Evolutionary conservation across 2,888 invertebrate genomes (phyloP), one percentile per base, ranked within the genome.

Genomic region (Eubasilissa splendida): DNA sequence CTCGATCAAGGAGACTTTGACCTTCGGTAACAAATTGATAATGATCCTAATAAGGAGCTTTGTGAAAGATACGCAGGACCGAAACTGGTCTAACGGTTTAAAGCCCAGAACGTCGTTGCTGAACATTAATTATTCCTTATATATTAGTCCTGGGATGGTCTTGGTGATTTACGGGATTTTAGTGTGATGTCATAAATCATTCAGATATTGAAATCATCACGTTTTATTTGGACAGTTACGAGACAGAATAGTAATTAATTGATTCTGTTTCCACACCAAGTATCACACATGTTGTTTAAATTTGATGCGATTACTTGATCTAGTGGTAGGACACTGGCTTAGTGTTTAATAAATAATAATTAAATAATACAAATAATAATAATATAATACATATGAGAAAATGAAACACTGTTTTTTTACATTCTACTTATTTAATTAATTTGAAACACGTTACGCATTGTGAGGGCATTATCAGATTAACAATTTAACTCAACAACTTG

Each of bases 1-100:
- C 68, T n/a, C 11, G 50, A 68, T 50, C 59, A 14, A 58, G 58
- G 77, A 56, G 52, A 22, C 52, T 78, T 60, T 71, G 78, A 78
- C 78, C 78, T 78, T 78, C 59, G 53, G 71, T 31, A 68, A 60
- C 42, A 78, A 78, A 71, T 79, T 82, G 82, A 82, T 82, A 76
- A 82, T 82, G 82, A 79, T 76, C 12, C 82, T 76, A 82, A 82
- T 77, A 77, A 60, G 70, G 31, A 53, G 68, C 73, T 77, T 76
- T 75, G 77, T 56, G 59, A 58, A 58, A 22, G 22, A 22, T 1
- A 22, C 22, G 22, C 22, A 22, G 31, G 12, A 70, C 14, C 12
- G 60, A 58, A 80, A 80, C 80, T 71, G 77, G 80, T 82, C 76
- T 80, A 82, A 82, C 82, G 80, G 82, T 78, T 53, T 14, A n/a